Evolutionary conservation across 2,888 invertebrate genomes (phyloP).

Genomic region (Aleiodes testaceus): DNA sequence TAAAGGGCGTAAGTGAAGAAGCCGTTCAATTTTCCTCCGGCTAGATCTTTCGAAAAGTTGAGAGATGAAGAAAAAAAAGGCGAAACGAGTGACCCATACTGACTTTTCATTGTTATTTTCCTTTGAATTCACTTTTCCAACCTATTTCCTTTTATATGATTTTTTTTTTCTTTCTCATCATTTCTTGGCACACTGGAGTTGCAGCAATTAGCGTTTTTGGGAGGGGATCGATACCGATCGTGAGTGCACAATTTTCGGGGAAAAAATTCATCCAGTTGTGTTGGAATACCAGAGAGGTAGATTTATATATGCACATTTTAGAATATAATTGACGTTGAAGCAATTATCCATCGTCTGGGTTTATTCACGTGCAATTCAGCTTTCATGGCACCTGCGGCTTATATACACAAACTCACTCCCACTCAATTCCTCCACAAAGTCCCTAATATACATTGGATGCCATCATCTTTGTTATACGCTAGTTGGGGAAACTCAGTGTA

Average conservation of each 20-base stretch:
- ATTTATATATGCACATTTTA: not conserved
- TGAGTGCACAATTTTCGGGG: too few species aligned
- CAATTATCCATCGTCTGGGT: slow-evolving; percentile 27
- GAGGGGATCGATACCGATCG: too few species aligned
- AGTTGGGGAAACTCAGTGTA: not conserved
- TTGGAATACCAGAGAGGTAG: not conserved
- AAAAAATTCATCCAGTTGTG: slow-evolving; percentile 5
- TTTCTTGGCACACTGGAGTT: not conserved
- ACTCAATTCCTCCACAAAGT: not conserved
- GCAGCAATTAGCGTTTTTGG: not conserved
- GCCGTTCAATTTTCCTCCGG: too few species aligned
- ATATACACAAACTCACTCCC: not conserved
- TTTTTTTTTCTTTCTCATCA: too few species aligned
- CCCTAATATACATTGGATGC: slow-evolving; percentile 17
- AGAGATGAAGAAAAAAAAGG: too few species aligned
- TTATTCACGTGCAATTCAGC: slow-evolving; percentile 31
- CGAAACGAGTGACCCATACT: too few species aligned
- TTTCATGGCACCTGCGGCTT: slow-evolving; percentile 19
- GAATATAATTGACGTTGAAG: slow-evolving; percentile 26
- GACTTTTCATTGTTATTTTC: too few species aligned
- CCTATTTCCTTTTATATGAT: too few species aligned
- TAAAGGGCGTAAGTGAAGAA: too few species aligned
- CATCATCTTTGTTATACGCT: not conserved
- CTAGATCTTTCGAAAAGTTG: too few species aligned
- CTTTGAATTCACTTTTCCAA: too few species aligned